Evolutionary conservation across 1,140 invertebrate genomes (phyloP), one percentile per base, ranked within the genome.

Genomic region (Uloborus diversus): DNA sequence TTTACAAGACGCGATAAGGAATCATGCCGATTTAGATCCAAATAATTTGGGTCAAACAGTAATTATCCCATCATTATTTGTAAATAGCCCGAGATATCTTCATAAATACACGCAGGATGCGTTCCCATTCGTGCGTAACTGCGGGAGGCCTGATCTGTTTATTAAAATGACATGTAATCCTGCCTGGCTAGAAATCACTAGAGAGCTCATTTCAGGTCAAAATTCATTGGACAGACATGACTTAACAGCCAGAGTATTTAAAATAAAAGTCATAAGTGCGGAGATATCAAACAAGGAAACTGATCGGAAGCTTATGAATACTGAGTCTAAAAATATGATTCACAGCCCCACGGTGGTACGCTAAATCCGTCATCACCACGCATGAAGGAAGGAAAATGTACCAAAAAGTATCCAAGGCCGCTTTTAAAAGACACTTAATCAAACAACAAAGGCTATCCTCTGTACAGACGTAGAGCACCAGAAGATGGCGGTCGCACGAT

Each of bases 311-410:
- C 56, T 35, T 20, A 32, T 71, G 7, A 28, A 59, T 75, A 47
- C 28, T 51, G 25, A 30, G 14, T 49, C 23, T 7, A 47, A 47
- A 66, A 86, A 86, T 66, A 89, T 89, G 89, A 88, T 89, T 76
- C 88, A 90, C 86, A 88, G 89, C 30, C 89, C 88, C 53, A n/a
- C n/a, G 90, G 88, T 85, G 89, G 87, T 27, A 4, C 32, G 37
- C 53, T 86, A 0, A 90, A 90, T 82, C 80, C 7, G 20, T 83
- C 83, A 73, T 88, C 87, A 69, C 87, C 47, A 9, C 89, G 89
- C 84, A 89, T 89, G 88, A 69, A 53, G 33, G 84, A 88, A 71
- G 86, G 85, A 28, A 86, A 86, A 66, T 89, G 88, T 82, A 82
- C 85, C 0, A 89, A 89, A 82, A 42, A 59, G 30, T 89, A 81